Base-by-base conservation (phyloP, 2,797 vertebrate species). In the Crax fasciolata region DNA sequence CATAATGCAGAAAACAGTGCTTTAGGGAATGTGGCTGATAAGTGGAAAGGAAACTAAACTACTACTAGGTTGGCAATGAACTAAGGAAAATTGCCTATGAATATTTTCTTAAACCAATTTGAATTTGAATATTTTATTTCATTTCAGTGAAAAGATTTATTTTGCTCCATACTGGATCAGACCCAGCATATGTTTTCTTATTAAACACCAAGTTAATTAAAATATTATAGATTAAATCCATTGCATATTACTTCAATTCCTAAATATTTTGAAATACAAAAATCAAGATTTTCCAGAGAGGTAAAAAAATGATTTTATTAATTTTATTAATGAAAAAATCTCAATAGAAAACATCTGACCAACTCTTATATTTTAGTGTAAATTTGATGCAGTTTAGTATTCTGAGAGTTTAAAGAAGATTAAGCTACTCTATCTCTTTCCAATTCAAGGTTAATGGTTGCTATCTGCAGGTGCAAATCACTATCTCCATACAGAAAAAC, bases 91-190 rank as follows among this genome's bases (percentile, higher is more conserved):
- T 51, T 84, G 28, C 39, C 75, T 48, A 72, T 73, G 27, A 96
- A 87, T 85, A 85, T 93, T 87, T 91, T 83, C 57, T 68, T 76
- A 80, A 87, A 39, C 15, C 8, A 38, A 75, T 72, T 87, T 83
- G 38, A 91, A 85, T 83, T 83, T 35, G 80, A 87, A 51, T 76
- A 70, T 81, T 91, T 75, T 41, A 52, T 81, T 87, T 91, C 1
- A 0, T 63, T 78, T 87, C 43, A 57, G 16, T 63, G 44, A 78
- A 86, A 81, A 84, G 5, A 75, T 46, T 61, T 2, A 38, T 75
- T 94, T 90, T 66, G 4, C 52, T 79, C 84, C 46, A 28, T n/a
- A 51, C 24, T 84, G 32, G 13, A 66, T 20, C 25, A 68, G 14
- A 59, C 3, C 7, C 6, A 63, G 8, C 3, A 38, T 24, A 35